Evolutionary conservation across 2,888 invertebrate genomes (phyloP).

Genomic region (Torymus texanus): DNA sequence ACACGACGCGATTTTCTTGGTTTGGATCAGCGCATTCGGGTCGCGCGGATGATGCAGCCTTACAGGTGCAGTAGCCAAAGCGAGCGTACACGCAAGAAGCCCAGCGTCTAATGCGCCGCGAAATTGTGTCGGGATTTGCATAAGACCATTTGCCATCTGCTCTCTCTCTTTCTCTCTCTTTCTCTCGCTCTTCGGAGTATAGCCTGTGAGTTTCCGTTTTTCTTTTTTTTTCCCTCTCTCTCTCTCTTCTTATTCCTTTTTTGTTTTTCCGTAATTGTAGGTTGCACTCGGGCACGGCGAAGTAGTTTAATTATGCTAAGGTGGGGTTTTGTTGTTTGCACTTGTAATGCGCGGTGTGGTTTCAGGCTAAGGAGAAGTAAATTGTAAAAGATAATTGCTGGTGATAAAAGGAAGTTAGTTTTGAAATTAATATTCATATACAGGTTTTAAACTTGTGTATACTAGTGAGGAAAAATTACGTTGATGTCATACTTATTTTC

Average conservation of each 20-base stretch:
- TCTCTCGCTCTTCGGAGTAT: no score
- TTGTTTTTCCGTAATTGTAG: no score
- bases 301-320: not conserved
- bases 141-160: conserved; percentile 40
- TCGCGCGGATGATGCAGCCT: conserved; percentile 17
- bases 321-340: not conserved
- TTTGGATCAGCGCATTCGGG: conserved; percentile 29
- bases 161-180: not conserved
- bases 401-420: no score
- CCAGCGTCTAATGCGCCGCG: conserved; percentile 2
- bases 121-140: conserved; percentile 51
- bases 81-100: not conserved
- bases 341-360: no score
- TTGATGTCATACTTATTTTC: no score
- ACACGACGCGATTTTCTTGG: not conserved
- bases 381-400: no score
- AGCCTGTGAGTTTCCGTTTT: not conserved
- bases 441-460: no score
- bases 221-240: not conserved
- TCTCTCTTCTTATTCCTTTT: not conserved
- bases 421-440: no score
- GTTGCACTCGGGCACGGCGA: not conserved
- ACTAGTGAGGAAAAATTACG: no score
- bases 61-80: conserved; percentile 35
- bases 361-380: no score